phyloP scores from a whole-genome alignment of 2,797 vertebrate species.

The Ibycter americanus region DNA sequence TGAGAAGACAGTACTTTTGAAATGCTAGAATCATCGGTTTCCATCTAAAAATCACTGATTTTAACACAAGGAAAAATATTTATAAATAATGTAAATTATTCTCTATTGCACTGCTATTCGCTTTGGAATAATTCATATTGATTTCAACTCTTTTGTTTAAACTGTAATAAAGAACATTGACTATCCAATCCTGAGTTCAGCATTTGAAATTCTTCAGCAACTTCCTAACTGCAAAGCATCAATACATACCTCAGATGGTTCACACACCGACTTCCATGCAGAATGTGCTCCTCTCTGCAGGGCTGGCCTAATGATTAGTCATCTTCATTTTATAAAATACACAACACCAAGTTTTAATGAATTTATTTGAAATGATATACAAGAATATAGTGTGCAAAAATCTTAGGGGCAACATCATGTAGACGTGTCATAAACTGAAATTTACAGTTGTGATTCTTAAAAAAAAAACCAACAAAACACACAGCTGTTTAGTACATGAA shows the following conservation, averaged over 20 bases:
- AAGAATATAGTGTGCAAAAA: slow-evolving; percentile 98
- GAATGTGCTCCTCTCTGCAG: neutral
- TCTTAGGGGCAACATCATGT: slow-evolving; percentile 86
- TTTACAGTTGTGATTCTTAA: slow-evolving; percentile 82
- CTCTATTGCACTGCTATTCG: neutral
- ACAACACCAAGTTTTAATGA: slow-evolving; percentile 74
- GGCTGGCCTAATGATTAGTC: neutral
- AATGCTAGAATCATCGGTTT: neutral
- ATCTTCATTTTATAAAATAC: neutral
- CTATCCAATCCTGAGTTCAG: neutral
- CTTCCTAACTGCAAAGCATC: neutral
- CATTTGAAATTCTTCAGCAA: neutral
- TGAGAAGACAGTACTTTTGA: neutral
- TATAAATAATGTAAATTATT: neutral
- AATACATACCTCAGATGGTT: neutral
- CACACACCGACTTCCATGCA: neutral
- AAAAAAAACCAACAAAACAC: slow-evolving; percentile 66
- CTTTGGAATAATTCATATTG: slow-evolving; percentile 15
- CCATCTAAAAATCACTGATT: neutral
- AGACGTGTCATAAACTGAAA: slow-evolving; percentile 80
- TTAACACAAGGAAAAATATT: slow-evolving; percentile 7
- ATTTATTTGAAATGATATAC: slow-evolving; percentile 99
- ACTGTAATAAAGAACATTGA: slow-evolving; percentile 39
- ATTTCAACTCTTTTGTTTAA: slow-evolving; percentile 9
- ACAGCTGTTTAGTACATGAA: slow-evolving; percentile 76